Conservation (phyloP, 2,113 vertebrate species). For the Panurus biarmicus region DNA sequence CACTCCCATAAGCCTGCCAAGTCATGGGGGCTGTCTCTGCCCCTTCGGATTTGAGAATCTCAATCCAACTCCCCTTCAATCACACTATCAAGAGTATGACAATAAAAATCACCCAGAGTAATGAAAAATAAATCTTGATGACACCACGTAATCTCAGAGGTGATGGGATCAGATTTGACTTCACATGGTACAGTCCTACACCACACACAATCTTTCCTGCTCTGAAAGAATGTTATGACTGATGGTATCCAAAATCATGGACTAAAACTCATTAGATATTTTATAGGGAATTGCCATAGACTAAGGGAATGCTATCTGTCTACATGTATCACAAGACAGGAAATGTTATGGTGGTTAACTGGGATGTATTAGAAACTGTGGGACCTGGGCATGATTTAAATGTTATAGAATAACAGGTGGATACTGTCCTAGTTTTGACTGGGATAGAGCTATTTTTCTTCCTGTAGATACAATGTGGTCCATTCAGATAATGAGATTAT, state of each 20-base stretch:
- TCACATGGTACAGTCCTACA: neutral
- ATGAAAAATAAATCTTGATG: neutral
- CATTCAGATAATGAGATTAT: neutral
- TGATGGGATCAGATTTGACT: neutral
- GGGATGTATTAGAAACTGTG: neutral
- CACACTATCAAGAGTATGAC: rapidly evolving
- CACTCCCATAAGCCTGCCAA: neutral
- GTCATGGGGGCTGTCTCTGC: neutral
- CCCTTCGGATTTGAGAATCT: neutral
- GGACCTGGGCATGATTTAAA: neutral
- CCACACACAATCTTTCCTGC: neutral
- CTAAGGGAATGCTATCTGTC: neutral
- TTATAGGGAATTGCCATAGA: neutral
- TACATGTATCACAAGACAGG: neutral
- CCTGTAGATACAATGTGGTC: neutral
- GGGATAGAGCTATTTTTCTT: neutral
- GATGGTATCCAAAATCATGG: neutral
- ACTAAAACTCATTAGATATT: neutral
- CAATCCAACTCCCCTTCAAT: neutral
- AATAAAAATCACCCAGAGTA: neutral
- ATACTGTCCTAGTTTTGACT: neutral
- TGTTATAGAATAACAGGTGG: neutral
- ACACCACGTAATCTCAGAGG: neutral
- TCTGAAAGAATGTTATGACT: neutral
- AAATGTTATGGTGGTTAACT: neutral